Percentiles rank a stretch among this genome's conserved stretches.
Evolutionary conservation across 2,797 vertebrate species (phyloP).

Genomic region (Propithecus deckenii): DNA sequence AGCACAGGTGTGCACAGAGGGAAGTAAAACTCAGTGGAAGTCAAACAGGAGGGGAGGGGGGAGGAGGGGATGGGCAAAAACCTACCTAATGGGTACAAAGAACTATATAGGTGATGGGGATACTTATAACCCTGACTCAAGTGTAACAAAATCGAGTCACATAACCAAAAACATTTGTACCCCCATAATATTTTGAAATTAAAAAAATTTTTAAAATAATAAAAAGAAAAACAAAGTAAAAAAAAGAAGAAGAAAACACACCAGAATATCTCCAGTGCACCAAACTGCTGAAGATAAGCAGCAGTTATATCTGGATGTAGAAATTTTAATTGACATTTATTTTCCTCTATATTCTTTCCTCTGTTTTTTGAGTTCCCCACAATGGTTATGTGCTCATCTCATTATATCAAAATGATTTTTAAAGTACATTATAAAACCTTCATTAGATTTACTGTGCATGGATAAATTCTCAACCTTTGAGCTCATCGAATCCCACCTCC

Average conservation of each 20-base stretch:
- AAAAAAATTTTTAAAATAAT: not conserved
- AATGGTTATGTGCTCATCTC: not conserved
- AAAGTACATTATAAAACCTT: not conserved
- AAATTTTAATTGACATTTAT: not conserved
- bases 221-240: too few species aligned
- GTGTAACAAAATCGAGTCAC: not conserved
- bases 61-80: not conserved
- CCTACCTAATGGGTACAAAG: not conserved
- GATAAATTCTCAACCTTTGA: not conserved
- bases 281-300: not conserved
- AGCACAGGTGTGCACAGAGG: not conserved
- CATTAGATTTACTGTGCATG: not conserved
- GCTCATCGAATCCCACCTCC: not conserved
- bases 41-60: not conserved
- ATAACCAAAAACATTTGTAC: not conserved
- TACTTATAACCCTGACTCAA: not conserved
- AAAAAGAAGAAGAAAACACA: not conserved
- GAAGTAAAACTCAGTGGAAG: not conserved
- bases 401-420: not conserved
- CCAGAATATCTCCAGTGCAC: not conserved
- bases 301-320: not conserved
- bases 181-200: not conserved
- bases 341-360: not conserved
- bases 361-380: not conserved
- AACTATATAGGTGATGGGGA: not conserved